Evolutionary conservation across 2,797 vertebrate genomes (phyloP).

Genomic region (Oceanodroma leucorhoa): DNA sequence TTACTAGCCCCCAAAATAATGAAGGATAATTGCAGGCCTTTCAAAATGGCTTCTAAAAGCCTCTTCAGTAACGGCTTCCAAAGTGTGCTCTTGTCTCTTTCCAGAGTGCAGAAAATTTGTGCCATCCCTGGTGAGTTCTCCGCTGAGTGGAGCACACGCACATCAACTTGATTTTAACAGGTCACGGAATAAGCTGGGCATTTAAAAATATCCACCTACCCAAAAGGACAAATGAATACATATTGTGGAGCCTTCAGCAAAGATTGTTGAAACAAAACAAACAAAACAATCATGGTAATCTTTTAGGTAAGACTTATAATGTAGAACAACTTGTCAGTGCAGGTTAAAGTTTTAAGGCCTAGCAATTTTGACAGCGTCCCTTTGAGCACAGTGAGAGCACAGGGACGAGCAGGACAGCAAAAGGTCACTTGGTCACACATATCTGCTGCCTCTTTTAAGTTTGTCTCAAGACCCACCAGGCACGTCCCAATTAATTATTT

Average conservation of each 20-base stretch:
- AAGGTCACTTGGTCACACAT: constrained; percentile 60
- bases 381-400: constrained; percentile 55
- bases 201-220: constrained; percentile 57
- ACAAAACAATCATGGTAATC: constrained; percentile 49
- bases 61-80: background rate
- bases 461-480: constrained; percentile 53
- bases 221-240: constrained; percentile 34
- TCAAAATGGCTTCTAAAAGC: background rate
- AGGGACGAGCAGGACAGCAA: constrained; percentile 54
- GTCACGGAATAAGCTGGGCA: constrained; percentile 10
- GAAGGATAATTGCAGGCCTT: background rate
- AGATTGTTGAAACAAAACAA: constrained; percentile 35
- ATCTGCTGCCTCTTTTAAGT: constrained; percentile 32
- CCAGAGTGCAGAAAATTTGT: background rate
- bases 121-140: background rate
- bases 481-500: constrained; percentile 64
- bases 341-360: constrained; percentile 63
- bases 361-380: constrained; percentile 66
- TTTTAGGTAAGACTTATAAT: constrained; percentile 58
- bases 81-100: background rate
- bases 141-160: background rate
- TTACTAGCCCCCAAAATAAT: background rate
- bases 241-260: constrained; percentile 55
- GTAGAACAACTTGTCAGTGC: constrained; percentile 63
- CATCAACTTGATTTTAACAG: constrained; percentile 38